Evolutionary conservation across 2,113 vertebrate genomes (phyloP), one percentile per base, ranked within the genome.

Genomic region (Engystomops pustulosus): DNA sequence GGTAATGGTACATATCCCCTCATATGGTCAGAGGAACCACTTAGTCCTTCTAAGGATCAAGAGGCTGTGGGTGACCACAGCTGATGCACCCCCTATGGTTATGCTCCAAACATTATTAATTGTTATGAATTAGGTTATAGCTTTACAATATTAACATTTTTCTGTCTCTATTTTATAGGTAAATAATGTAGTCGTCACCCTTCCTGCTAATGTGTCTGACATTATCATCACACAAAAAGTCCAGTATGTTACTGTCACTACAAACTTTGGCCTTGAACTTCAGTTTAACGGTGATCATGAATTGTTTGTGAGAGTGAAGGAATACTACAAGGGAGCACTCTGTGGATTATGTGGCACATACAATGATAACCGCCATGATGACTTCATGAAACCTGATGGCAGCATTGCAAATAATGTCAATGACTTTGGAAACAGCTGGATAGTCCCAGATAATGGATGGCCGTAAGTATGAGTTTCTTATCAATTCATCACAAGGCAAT

Each of bases 291-390:
- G 90, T 9, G 69, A 92, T 65, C 84, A 90, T 69, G 88, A 93
- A 45, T 87, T 95, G 14, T 93, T 94, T 85, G 87, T 95, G 30
- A 91, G 91, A 68, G 90, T 94, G 38, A 93, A 94, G 60, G 94
- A 95, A 60, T 87, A 87, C 34, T 91, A 93, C 90, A 87, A 86
- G 79, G 93, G 90, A 27, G 86, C 89, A 51, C 77, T 94, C 55
- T 94, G 93, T 7, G 94, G 94, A 30, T 85, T 95, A 23, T 94
- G 94, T 47, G 94, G 94, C 23, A 94, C 91, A 30, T 94, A 92
- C 85, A 94, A 93, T 17, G 88, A 82, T 49, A 81, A 86, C 68
- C 93, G 92, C 71, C 88, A 85, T 0, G 94, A 94, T 79, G 94
- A 95, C 81, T 93, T 94, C 11, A 2, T 90, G 45, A 90, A 79